Evolutionary conservation across 2,888 invertebrate genomes (phyloP).

Genomic region (Apamea sordens): DNA sequence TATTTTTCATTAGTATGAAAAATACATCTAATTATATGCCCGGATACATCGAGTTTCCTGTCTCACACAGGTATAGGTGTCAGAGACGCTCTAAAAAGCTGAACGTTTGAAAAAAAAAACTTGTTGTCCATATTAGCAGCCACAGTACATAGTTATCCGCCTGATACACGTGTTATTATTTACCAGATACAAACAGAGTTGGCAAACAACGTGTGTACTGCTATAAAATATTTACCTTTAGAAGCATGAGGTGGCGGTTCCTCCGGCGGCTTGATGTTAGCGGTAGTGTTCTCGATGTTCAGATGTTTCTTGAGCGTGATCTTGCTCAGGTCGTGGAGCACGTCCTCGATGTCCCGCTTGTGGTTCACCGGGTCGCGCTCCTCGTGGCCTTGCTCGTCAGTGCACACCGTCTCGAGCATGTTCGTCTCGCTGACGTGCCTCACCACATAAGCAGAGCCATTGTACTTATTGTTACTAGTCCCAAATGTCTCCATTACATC

Average conservation of each 20-base stretch:
- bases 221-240: constrained; percentile 73
- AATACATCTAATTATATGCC: too few relatives aligned
- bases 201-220: neutral
- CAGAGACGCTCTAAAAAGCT: too few relatives aligned
- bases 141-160: too few relatives aligned
- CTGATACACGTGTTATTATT: neutral
- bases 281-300: constrained; percentile 87
- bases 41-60: too few relatives aligned
- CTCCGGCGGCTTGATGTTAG: constrained; percentile 85
- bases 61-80: too few relatives aligned
- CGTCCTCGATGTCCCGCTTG: constrained; percentile 84
- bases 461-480: constrained; percentile 77
- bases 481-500: constrained; percentile 89
- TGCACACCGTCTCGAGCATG: constrained; percentile 74
- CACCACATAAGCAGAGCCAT: constrained; percentile 82
- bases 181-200: neutral
- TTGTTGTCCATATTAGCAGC: too few relatives aligned
- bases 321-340: constrained; percentile 86
- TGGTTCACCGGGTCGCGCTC: constrained; percentile 32
- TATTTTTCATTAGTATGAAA: too few relatives aligned
- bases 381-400: constrained; percentile 84
- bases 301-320: constrained; percentile 87
- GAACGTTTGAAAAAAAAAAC: too few relatives aligned
- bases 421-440: constrained; percentile 83
- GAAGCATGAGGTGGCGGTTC: constrained; percentile 76